Conservation (phyloP, 53 echinoderm and acorn worm genomes). For the Glandiceps talaboti region DNA sequence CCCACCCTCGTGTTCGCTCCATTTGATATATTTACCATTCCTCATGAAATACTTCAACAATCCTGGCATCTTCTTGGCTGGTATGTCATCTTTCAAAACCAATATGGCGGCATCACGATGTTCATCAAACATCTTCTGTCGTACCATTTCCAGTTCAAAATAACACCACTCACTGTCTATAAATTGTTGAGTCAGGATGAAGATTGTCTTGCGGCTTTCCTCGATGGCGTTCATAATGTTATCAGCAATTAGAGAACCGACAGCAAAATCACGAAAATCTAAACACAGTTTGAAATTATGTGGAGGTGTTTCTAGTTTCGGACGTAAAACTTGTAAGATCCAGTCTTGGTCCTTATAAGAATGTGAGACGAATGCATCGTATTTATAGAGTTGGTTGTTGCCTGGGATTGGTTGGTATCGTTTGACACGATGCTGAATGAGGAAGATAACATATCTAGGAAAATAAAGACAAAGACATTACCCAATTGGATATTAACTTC, state of each 20-base stretch:
- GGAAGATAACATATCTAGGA: too few relatives aligned
- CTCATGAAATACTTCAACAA: too few relatives aligned
- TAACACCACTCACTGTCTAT: conserved; percentile 1
- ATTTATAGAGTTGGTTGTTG: background rate
- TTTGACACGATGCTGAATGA: background rate
- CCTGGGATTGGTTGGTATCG: background rate
- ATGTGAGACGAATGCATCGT: conserved; percentile 3
- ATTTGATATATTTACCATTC: conserved; percentile 1
- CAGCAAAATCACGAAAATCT: conserved; percentile 2
- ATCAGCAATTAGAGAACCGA: background rate
- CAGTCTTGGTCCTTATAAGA: conserved; percentile 1
- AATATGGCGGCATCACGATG: too few relatives aligned
- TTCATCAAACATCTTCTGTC: too few relatives aligned
- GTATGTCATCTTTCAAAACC: too few relatives aligned
- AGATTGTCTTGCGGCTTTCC: background rate
- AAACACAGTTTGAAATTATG: conserved; percentile 1
- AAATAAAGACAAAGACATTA: too few relatives aligned
- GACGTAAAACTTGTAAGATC: background rate
- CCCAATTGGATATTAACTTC: too few relatives aligned
- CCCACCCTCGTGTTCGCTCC: background rate
- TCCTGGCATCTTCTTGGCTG: too few relatives aligned
- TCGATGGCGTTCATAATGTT: background rate
- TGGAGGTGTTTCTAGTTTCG: conserved; percentile 3
- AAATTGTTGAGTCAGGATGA: background rate
- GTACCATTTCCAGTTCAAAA: too few relatives aligned